These are phyloP conservation scores for Cordilura impudica DNA, from an alignment of 2,888 invertebrate genomes.

Conservation along the genomic window DNA sequence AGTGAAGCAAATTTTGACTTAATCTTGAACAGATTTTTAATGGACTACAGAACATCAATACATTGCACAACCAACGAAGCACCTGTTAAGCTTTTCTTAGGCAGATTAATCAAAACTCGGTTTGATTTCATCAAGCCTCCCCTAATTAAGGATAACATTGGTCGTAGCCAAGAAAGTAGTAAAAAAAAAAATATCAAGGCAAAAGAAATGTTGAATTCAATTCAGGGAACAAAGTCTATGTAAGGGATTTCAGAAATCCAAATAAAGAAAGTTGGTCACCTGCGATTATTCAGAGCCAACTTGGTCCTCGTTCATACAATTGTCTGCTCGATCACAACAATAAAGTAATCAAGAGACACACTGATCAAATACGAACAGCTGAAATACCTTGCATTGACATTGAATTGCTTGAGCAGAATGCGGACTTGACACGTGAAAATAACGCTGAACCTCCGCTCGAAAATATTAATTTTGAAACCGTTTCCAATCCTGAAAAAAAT, in stretches of 20 bases:
- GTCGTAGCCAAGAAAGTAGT: not conserved
- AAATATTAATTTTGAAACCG: not conserved
- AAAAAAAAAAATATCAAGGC: not conserved
- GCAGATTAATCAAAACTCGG: not conserved
- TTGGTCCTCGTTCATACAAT: not conserved
- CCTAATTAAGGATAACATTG: not conserved
- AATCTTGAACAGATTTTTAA: not conserved
- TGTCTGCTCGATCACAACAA: not conserved
- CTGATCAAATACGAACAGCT: not conserved
- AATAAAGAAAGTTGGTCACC: not conserved
- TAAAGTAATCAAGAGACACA: slow-evolving; percentile 3
- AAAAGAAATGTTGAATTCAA: not conserved
- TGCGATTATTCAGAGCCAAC: slow-evolving; percentile 2
- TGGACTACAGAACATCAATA: not conserved
- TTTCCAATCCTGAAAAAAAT: not conserved
- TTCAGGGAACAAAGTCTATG: not conserved
- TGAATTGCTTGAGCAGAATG: not conserved
- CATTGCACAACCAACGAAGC: not conserved
- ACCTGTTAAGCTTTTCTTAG: not conserved
- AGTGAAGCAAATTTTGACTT: not conserved
- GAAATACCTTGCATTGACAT: not conserved
- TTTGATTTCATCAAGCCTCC: not conserved
- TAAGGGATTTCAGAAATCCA: not conserved
- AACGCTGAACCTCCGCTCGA: not conserved
- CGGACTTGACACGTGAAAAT: not conserved